These are phyloP conservation scores for Tethea ocularis DNA, from an alignment of 2,888 invertebrate species.

Conservation along the genomic window DNA sequence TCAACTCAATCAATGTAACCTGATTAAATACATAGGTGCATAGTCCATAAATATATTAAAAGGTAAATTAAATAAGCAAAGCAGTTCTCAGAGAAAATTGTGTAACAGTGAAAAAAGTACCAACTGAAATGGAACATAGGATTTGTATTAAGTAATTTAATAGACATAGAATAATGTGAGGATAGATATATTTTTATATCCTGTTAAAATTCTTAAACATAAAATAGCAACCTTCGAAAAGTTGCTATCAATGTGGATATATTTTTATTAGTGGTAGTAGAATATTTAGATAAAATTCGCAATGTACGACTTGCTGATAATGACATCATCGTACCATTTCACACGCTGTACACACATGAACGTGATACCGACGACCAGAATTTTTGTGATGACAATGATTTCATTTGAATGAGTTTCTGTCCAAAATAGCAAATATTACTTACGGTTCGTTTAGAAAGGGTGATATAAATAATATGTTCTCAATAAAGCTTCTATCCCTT, in stretches of 20 bases:
- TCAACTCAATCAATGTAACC: too few relatives aligned
- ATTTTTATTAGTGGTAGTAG: constrained; percentile 12
- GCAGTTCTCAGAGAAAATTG: too few relatives aligned
- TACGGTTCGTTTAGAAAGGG: constrained; percentile 92
- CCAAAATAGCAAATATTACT: constrained; percentile 74
- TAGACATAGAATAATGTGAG: too few relatives aligned
- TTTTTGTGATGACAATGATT: not conserved
- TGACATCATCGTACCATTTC: constrained; percentile 60
- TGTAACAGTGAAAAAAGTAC: too few relatives aligned
- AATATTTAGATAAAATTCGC: constrained; percentile 17
- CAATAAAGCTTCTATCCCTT: constrained; percentile 89
- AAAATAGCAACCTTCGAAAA: not conserved
- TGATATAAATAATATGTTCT: constrained; percentile 90
- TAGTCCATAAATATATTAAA: too few relatives aligned
- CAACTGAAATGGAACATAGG: too few relatives aligned
- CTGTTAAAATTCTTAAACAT: too few relatives aligned
- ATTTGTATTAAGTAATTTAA: too few relatives aligned
- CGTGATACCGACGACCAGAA: not conserved
- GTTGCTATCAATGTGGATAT: not conserved
- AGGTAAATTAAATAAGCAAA: too few relatives aligned
- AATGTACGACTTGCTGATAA: constrained; percentile 32
- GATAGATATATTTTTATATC: too few relatives aligned
- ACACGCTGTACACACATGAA: constrained; percentile 17
- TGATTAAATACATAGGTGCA: too few relatives aligned
- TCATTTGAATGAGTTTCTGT: constrained; percentile 12